These are phyloP conservation scores for Hestina assimilis DNA, from an alignment of 1,140 invertebrate genomes.

Conservation along the genomic window DNA sequence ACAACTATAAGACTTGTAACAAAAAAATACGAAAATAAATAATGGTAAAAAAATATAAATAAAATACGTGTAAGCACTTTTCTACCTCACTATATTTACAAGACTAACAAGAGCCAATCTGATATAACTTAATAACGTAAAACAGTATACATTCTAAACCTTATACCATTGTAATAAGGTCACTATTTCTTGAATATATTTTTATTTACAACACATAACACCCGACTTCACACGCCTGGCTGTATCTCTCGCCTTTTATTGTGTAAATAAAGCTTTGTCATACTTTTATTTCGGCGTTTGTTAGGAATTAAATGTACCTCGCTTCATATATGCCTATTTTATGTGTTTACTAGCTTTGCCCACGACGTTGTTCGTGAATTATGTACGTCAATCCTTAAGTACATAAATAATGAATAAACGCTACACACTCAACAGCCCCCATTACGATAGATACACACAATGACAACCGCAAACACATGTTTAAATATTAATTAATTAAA, in stretches of 20 bases:
- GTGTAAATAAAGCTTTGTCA: background rate
- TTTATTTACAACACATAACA: conserved; percentile 1
- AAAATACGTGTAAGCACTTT: too few species aligned
- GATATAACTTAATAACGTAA: background rate
- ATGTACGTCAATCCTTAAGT: too few species aligned
- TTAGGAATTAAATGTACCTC: background rate
- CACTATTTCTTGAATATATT: background rate
- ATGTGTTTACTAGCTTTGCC: too few species aligned
- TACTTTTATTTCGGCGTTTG: background rate
- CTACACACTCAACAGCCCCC: too few species aligned
- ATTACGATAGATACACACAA: too few species aligned
- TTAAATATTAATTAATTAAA: too few species aligned
- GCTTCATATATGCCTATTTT: background rate
- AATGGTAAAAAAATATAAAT: too few species aligned
- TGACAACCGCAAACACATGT: too few species aligned
- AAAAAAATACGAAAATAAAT: too few species aligned
- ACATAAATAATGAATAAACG: too few species aligned
- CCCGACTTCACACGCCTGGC: conserved; percentile 9
- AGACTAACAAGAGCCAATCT: background rate
- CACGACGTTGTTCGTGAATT: too few species aligned
- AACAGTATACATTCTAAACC: background rate
- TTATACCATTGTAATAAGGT: background rate
- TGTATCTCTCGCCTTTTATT: conserved; percentile 4
- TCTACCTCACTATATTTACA: background rate
- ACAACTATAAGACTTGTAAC: too few species aligned